Evolutionary conservation across 2,888 invertebrate species (phyloP).

Genomic region (Lepidocyrtinus sp.): DNA sequence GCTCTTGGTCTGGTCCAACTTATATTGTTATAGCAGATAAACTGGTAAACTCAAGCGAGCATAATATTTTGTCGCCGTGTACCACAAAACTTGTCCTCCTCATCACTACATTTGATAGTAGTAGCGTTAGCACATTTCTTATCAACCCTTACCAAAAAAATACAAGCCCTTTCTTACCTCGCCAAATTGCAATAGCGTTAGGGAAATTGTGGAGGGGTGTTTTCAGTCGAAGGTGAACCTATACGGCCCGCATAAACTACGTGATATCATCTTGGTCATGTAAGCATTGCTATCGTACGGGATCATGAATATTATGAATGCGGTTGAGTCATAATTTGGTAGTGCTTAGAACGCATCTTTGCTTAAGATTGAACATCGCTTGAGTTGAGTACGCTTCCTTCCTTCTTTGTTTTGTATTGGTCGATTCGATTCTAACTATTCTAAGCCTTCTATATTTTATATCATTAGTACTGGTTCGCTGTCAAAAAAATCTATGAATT

Average conservation of each 20-base stretch:
- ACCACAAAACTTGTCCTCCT: constrained; percentile 5
- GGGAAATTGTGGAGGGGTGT: not conserved
- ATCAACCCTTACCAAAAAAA: too few relatives aligned
- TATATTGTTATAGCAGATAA: too few relatives aligned
- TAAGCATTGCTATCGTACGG: not conserved
- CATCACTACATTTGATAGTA: not conserved
- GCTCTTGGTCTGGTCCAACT: too few relatives aligned
- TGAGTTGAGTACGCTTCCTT: not conserved
- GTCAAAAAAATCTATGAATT: constrained; percentile 8
- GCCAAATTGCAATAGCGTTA: not conserved
- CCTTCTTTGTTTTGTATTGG: too few relatives aligned
- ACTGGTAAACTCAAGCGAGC: not conserved
- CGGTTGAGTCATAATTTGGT: not conserved
- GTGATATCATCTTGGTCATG: not conserved
- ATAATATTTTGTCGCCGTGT: not conserved
- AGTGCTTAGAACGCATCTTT: not conserved
- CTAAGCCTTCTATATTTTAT: too few relatives aligned
- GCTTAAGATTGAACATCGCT: not conserved
- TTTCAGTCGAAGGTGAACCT: constrained; percentile 11
- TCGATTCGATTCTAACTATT: too few relatives aligned
- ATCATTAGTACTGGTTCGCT: not conserved
- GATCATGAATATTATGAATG: not conserved
- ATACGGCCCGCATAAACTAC: not conserved
- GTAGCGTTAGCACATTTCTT: constrained; percentile 5
- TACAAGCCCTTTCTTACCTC: not conserved